phyloP scores from a whole-genome alignment of 2,888 invertebrate species.

The Shargacucullia verbasci region DNA sequence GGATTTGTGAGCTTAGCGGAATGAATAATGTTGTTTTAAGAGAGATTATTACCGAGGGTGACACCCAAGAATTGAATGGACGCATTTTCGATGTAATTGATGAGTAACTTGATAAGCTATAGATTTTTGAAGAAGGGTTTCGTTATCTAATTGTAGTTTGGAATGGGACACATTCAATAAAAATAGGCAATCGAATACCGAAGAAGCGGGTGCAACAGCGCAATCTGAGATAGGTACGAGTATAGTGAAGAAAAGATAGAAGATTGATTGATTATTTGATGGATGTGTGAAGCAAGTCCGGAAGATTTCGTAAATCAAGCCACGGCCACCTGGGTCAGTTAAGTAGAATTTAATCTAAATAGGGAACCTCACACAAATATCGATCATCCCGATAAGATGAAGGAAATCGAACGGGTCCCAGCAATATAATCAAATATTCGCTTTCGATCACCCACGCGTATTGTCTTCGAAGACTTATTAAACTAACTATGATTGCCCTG shows the following conservation, averaged over 20 bases:
- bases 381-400: constrained; percentile 52
- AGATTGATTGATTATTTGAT: no score
- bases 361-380: constrained; percentile 54
- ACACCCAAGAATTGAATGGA: constrained; percentile 44
- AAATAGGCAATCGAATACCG: not conserved
- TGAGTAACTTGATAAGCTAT: constrained; percentile 20
- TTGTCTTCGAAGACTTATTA: constrained; percentile 71
- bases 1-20: constrained; percentile 57
- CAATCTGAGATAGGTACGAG: not conserved
- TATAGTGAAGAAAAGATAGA: no score
- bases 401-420: constrained; percentile 46
- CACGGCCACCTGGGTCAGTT: constrained; percentile 18
- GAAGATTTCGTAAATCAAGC: constrained; percentile 1
- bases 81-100: constrained; percentile 30
- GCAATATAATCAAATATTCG: constrained; percentile 71
- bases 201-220: not conserved
- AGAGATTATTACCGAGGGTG: constrained; percentile 52
- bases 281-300: no score
- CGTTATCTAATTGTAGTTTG: constrained; percentile 5
- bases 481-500: constrained; percentile 58
- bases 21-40: constrained; percentile 61
- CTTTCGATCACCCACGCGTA: constrained; percentile 79
- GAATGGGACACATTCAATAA: no score
- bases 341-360: constrained; percentile 47
- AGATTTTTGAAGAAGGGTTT: constrained; percentile 1